Conservation (phyloP, 2,888 invertebrate species). For the Drepana falcataria region DNA sequence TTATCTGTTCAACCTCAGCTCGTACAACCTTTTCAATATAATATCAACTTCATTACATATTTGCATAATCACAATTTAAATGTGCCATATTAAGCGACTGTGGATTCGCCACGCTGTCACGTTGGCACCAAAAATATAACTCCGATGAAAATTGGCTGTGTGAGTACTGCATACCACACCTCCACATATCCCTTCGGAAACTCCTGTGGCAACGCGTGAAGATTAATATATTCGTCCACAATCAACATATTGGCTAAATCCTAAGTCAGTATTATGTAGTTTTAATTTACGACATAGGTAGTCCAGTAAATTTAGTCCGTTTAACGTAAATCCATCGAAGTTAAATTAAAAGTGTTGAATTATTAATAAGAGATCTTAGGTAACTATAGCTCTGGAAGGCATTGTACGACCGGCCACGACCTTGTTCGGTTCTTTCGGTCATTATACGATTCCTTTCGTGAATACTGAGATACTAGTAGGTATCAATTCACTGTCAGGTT, state of each 20-base stretch:
- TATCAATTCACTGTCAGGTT: constrained; percentile 39
- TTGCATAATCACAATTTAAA: constrained; percentile 16
- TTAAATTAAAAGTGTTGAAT: too few relatives aligned
- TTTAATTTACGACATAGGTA: too few relatives aligned
- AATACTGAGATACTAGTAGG: constrained; percentile 21
- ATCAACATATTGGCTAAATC: too few relatives aligned
- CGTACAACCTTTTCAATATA: constrained; percentile 9
- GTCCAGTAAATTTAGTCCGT: too few relatives aligned
- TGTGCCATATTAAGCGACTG: constrained; percentile 5
- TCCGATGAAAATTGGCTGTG: too few relatives aligned
- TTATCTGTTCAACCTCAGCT: constrained; percentile 41
- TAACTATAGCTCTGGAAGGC: constrained; percentile 44
- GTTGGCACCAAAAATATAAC: not conserved
- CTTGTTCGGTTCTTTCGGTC: constrained; percentile 58
- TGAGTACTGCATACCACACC: too few relatives aligned
- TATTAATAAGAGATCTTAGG: constrained; percentile 9
- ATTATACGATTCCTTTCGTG: constrained; percentile 49
- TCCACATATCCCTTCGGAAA: too few relatives aligned
- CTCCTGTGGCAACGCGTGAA: too few relatives aligned
- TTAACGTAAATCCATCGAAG: too few relatives aligned
- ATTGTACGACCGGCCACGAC: constrained; percentile 63
- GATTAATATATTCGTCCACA: too few relatives aligned
- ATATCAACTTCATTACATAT: constrained; percentile 24
- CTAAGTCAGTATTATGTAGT: too few relatives aligned
- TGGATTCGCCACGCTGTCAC: constrained; percentile 18